Evolutionary conservation across 2,888 invertebrate species (phyloP).

Genomic region (Drosophila hamatofila): DNA sequence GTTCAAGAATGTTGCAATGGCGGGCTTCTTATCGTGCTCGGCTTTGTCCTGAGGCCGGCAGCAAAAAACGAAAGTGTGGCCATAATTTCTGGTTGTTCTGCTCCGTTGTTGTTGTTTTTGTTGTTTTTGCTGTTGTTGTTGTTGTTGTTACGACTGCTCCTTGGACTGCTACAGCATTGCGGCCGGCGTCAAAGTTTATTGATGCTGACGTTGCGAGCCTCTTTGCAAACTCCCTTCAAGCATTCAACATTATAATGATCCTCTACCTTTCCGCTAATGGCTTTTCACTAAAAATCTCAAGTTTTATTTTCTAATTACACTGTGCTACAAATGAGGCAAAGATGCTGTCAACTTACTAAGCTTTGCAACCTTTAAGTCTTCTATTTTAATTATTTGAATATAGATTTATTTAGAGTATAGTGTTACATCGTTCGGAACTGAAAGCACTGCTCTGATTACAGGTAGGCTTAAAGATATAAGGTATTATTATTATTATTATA

Average conservation of each 20-base stretch:
- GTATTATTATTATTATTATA: no score
- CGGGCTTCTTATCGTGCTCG: conserved; percentile 59
- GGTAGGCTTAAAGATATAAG: no score
- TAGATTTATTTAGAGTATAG: no score
- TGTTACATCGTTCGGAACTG: no score
- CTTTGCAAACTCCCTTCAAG: conserved; percentile 40
- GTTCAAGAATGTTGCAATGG: conserved; percentile 72
- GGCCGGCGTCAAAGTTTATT: conserved; percentile 63
- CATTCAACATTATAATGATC: conserved; percentile 33
- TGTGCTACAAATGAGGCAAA: not conserved
- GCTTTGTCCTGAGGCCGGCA: conserved; percentile 62
- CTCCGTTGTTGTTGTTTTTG: conserved; percentile 14
- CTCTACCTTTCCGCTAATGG: conserved; percentile 47
- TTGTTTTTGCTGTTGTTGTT: conserved; percentile 26
- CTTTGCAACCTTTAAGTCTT: no score
- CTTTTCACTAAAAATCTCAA: conserved; percentile 10
- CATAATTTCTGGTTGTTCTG: conserved; percentile 66
- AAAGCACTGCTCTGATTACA: no score
- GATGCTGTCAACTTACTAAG: not conserved
- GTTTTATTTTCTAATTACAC: conserved; percentile 30
- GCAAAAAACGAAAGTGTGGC: conserved; percentile 78
- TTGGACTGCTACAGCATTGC: conserved; percentile 44
- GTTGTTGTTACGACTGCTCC: conserved; percentile 25
- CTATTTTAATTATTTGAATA: no score
- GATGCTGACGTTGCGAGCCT: conserved; percentile 58